Evolutionary conservation across 2,888 invertebrate genomes (phyloP).

Genomic region (Margaritifera margaritifera): DNA sequence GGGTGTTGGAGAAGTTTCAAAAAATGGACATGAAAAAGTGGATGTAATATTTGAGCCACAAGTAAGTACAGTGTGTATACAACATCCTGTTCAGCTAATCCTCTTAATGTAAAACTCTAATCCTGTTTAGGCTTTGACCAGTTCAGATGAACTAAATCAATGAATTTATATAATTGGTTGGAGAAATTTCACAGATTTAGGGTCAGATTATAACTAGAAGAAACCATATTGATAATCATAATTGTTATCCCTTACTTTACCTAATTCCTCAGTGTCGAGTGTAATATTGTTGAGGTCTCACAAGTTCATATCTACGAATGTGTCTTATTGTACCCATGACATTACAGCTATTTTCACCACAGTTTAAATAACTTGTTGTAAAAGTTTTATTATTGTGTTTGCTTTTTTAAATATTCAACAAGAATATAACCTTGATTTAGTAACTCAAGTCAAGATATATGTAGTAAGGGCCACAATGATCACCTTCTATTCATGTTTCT

Average conservation of each 20-base stretch:
- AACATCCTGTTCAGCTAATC: neutral
- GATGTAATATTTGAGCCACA: constrained; percentile 69
- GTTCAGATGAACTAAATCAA: no score
- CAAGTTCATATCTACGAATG: neutral
- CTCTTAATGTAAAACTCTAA: no score
- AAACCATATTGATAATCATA: no score
- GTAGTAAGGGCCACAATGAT: neutral
- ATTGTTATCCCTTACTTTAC: no score
- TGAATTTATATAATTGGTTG: no score
- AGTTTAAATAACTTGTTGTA: neutral
- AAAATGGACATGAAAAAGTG: constrained; percentile 68
- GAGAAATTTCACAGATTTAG: no score
- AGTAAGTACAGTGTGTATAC: constrained; percentile 44
- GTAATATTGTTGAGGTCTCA: no score
- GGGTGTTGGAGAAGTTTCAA: constrained; percentile 68
- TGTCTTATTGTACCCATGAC: neutral
- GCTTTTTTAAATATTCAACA: neutral
- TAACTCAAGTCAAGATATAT: neutral
- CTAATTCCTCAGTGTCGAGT: neutral
- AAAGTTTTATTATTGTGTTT: neutral
- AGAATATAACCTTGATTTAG: no score
- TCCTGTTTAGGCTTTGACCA: no score
- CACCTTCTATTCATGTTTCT: no score
- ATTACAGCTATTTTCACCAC: neutral
- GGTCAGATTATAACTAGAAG: no score